Base-by-base conservation (phyloP, 1,140 invertebrate genomes). In the Heliothis subflexa region DNA sequence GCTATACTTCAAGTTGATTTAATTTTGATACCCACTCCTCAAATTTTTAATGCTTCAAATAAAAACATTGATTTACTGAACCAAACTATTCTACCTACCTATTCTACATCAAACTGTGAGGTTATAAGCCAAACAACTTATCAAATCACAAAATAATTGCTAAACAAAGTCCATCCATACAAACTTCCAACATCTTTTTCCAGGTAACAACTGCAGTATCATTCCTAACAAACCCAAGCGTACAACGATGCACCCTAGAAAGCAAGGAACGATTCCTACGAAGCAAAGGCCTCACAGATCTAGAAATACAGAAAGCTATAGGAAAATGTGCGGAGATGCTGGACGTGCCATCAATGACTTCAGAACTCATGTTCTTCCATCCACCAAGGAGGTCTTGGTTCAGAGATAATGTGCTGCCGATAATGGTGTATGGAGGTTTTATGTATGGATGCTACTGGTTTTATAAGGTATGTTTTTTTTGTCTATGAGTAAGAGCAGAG, bases 191-290 rank as follows among this genome's bases (percentile, higher is more conserved):
- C 21, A 21, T 55, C 55, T 71, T 61, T 54, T 88, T 85, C 88
- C 91, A 98, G 97, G 96, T 98, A 73, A 96, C 96, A 76, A 98
- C 98, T 33, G 98, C 98, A 47, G 96, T 98, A 11, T 98, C 97
- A 85, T 98, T 98, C 95, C 92, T 98, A 49, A 96, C 97, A 90
- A 98, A 98, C 95, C 97, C 97, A 45, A 97, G 97, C 91, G 97
- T 98, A 3, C 95, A 96, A 55, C 92, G 95, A 73, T 98, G 97
- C 88, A 96, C 97, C 0, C 85, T 97, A 49, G 95, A 96, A 62
- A 96, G 97, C 84, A 98, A 97, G 87, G 96, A 97, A 88, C 95
- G 96, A 81, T 98, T 98, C 95, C 94, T 98, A 5, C 95, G 96
- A 83, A 96, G 95, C 79, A 98, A 98, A 95, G 98, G 98, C 73